Evolutionary conservation across 92 coral and sea anemone species (phyloP).

Genomic region (Palythoa caribaeorum): DNA sequence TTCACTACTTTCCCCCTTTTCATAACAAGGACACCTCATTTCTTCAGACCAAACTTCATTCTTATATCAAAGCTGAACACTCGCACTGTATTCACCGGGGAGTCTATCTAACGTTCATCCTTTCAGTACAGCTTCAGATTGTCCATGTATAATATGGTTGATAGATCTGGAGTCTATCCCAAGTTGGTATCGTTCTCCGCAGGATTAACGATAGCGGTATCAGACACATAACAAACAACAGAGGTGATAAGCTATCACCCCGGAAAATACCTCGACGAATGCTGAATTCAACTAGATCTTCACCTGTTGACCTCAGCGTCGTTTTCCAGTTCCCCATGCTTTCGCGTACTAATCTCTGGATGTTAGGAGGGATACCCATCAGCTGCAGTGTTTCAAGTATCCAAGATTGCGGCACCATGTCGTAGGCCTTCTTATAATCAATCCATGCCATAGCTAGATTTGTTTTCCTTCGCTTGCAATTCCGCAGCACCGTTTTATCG

Average conservation of each 20-base stretch:
- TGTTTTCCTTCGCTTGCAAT: conserved; percentile 26
- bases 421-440: background rate
- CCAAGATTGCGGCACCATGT: conserved; percentile 62
- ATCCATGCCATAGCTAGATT: background rate
- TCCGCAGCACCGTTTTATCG: conserved; percentile 45
- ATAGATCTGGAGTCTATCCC: conserved; percentile 17
- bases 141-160: conserved; percentile 59
- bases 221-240: too few species aligned
- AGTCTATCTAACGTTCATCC: conserved; percentile 47
- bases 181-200: conserved; percentile 30
- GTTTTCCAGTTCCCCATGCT: too few species aligned
- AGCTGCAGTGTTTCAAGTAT: conserved; percentile 9
- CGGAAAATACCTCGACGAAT: conserved; percentile 27
- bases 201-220: conserved; percentile 21
- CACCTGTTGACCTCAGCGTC: too few species aligned
- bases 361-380: too few species aligned
- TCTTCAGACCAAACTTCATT: conserved; percentile 53
- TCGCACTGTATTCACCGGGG: conserved; percentile 42
- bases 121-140: background rate
- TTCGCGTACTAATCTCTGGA: too few species aligned
- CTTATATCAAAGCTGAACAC: conserved; percentile 50
- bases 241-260: too few species aligned
- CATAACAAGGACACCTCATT: conserved; percentile 30
- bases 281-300: conserved; percentile 35
- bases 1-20: too few species aligned